These are phyloP conservation scores for Centropus unirufus DNA, from an alignment of 2,113 vertebrate species.

Conservation along the genomic window DNA sequence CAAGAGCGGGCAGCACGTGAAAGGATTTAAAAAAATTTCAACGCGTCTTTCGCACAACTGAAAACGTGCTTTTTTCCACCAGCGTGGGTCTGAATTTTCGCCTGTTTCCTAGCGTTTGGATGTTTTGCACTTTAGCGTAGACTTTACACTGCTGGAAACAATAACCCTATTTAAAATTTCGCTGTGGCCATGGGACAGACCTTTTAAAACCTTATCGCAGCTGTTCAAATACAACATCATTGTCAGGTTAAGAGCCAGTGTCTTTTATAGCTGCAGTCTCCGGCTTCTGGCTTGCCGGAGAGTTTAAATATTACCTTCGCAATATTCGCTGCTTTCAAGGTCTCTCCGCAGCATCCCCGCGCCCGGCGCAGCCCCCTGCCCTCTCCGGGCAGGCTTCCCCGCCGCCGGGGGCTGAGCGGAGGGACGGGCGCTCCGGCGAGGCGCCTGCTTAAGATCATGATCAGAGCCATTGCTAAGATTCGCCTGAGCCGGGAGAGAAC, in stretches of 20 bases:
- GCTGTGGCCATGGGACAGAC: conserved; percentile 85
- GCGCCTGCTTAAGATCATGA: conserved; percentile 32
- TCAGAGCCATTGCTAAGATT: conserved; percentile 69
- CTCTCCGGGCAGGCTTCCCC: background rate
- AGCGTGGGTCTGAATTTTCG: conserved; percentile 1
- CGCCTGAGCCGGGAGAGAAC: conserved; percentile 33
- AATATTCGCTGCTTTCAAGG: conserved; percentile 15
- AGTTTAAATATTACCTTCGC: conserved; percentile 72
- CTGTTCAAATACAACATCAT: conserved; percentile 91
- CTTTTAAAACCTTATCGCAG: conserved; percentile 83
- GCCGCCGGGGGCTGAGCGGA: background rate
- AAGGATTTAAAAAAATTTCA: background rate
- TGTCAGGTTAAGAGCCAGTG: conserved; percentile 85
- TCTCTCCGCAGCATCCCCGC: background rate
- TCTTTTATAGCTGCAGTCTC: conserved; percentile 69
- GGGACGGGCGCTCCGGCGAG: background rate
- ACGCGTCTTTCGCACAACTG: background rate
- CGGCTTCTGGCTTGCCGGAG: conserved; percentile 21
- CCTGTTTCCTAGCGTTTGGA: conserved; percentile 62
- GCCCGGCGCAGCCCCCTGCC: background rate
- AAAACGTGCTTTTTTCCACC: background rate
- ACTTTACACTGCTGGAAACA: conserved; percentile 70
- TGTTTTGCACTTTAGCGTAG: conserved; percentile 38
- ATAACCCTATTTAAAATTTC: conserved; percentile 78
- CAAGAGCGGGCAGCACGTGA: conserved; percentile 5